A percentile compares a stretch with the other conserved stretches of the same genome.
These are phyloP conservation scores for Leguminivora glycinivorella DNA, from an alignment of 1,140 invertebrate genomes.

Conservation along the genomic window DNA sequence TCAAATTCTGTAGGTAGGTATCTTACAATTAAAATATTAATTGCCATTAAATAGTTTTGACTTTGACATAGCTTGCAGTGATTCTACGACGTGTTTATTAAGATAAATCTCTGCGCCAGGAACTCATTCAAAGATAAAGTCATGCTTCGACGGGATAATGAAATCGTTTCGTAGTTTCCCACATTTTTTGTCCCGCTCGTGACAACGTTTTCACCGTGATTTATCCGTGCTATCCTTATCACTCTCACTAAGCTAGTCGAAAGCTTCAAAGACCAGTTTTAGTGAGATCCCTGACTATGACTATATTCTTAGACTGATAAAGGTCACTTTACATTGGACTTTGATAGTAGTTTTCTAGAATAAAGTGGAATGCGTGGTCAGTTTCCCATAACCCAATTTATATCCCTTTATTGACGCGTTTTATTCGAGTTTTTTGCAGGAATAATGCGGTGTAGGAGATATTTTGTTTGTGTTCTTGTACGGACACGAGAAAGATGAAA, in stretches of 20 bases:
- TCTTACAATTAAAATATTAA: no score
- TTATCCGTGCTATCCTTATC: slow-evolving; percentile 49
- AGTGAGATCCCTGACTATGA: background rate
- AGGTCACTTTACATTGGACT: background rate
- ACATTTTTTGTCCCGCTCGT: slow-evolving; percentile 67
- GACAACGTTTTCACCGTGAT: slow-evolving; percentile 71
- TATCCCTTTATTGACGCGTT: slow-evolving; percentile 48
- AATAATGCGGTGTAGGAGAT: slow-evolving; percentile 12
- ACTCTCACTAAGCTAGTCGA: background rate
- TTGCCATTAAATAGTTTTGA: background rate
- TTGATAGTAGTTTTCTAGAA: background rate
- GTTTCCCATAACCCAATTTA: slow-evolving; percentile 74
- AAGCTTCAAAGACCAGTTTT: background rate
- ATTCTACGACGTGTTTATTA: background rate
- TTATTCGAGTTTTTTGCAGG: slow-evolving; percentile 36
- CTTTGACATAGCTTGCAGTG: background rate
- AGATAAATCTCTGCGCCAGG: background rate
- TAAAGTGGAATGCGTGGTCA: slow-evolving; percentile 6
- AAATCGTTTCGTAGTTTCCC: slow-evolving; percentile 58
- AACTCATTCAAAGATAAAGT: slow-evolving; percentile 47
- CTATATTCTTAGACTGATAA: background rate
- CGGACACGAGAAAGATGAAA: background rate
- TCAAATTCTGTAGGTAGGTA: no score
- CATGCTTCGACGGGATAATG: slow-evolving; percentile 69
- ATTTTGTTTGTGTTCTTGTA: slow-evolving; percentile 7